Percentiles rank a stretch among this genome's conserved stretches.
These are phyloP conservation scores for Morpho achilles DNA, from an alignment of 2,888 invertebrate genomes.

Conservation along the genomic window DNA sequence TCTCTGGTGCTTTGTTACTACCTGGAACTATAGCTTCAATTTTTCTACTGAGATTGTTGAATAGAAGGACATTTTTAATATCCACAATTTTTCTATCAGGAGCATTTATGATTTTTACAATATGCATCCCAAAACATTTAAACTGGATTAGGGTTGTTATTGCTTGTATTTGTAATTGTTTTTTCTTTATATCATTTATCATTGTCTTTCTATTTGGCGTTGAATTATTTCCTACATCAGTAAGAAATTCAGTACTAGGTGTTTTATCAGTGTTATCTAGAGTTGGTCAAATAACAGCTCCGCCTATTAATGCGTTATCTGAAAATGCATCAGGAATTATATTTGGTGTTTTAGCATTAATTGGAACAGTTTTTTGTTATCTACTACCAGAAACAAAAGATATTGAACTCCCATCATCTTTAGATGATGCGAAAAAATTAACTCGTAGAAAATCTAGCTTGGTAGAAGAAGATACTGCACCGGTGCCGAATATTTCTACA, in stretches of 20 bases:
- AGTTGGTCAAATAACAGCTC: constrained; percentile 88
- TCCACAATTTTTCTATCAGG: constrained; percentile 67
- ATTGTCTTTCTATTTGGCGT: constrained; percentile 90
- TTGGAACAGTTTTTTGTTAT: constrained; percentile 81
- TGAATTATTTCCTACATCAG: constrained; percentile 91
- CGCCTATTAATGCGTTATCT: constrained; percentile 83
- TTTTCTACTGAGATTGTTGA: constrained; percentile 78
- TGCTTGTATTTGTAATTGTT: constrained; percentile 85
- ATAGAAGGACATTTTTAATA: constrained; percentile 81
- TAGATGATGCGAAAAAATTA: constrained; percentile 46
- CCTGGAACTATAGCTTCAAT: constrained; percentile 80
- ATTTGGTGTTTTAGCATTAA: constrained; percentile 82
- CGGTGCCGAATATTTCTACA: background rate
- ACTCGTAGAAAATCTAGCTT: constrained; percentile 24
- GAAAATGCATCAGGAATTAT: constrained; percentile 53
- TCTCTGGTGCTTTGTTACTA: constrained; percentile 83
- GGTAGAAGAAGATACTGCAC: constrained; percentile 17
- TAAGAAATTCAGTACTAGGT: constrained; percentile 90
- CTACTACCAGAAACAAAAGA: constrained; percentile 81
- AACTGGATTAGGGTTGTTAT: constrained; percentile 75
- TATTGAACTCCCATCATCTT: constrained; percentile 47
- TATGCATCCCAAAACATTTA: constrained; percentile 39
- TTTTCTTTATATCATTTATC: constrained; percentile 88
- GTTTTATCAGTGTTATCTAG: constrained; percentile 88
- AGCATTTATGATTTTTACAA: constrained; percentile 45